These are phyloP conservation scores for Gadus macrocephalus DNA, from an alignment of 2,113 vertebrate genomes.

Conservation along the genomic window DNA sequence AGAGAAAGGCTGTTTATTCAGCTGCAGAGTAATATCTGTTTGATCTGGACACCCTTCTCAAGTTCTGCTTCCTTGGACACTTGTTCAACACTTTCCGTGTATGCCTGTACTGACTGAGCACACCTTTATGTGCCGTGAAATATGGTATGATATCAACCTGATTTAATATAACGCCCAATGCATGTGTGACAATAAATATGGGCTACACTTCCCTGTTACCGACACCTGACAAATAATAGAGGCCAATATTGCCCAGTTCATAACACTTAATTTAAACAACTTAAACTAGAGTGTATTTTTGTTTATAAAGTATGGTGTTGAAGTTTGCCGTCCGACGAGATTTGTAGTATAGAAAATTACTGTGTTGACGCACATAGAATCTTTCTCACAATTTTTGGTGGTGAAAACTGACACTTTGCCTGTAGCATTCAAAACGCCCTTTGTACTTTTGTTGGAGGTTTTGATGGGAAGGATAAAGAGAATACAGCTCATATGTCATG, in stretches of 20 bases:
- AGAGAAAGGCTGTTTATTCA: conserved; percentile 60
- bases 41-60: conserved; percentile 47
- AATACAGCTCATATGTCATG: conserved; percentile 51
- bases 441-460: conserved; percentile 62
- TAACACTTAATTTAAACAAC: too few relatives aligned
- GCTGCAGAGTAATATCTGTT: conserved; percentile 61
- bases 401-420: conserved; percentile 49
- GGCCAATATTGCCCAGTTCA: too few relatives aligned
- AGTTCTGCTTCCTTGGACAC: conserved; percentile 11
- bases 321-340: not conserved
- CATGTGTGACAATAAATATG: not conserved
- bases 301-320: not conserved
- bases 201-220: too few relatives aligned
- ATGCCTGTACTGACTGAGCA: not conserved
- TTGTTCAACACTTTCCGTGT: not conserved
- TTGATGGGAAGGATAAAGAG: conserved; percentile 44
- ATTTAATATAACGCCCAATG: too few relatives aligned
- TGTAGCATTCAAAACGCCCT: conserved; percentile 33
- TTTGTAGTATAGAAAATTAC: conserved; percentile 11
- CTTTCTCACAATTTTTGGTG: conserved; percentile 7
- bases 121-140: not conserved
- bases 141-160: too few relatives aligned
- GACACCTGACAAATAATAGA: too few relatives aligned
- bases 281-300: too few relatives aligned
- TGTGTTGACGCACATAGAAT: not conserved